Evolutionary conservation across 2,888 invertebrate genomes (phyloP), one percentile per base, ranked within the genome.

Genomic region (Microctonus hyperodae): DNA sequence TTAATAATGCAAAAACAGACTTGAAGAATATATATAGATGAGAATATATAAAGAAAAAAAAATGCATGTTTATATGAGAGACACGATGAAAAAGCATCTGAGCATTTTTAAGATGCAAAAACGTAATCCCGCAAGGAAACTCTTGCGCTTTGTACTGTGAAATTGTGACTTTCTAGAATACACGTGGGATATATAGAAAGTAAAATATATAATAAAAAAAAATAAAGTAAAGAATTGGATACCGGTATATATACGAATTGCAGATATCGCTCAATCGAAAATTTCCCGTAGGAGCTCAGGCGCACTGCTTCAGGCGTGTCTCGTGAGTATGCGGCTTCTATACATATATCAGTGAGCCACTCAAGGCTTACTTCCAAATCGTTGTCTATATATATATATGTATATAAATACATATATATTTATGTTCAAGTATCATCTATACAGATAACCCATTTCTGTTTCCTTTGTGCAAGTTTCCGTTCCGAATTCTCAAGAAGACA

Each of bases 241-340:
- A 33, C 11, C 13, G 31, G 58, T 50, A 55, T 55, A 50, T 31
- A 22, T 48, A 22, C 28, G 59, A 65, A 63, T 40, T 59, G 58
- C 53, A 70, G 70, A 73, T 76, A 73, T 71, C 70, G 67, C 55
- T 53, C 59, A 70, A 73, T 72, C 72, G 71, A 73, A 73, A 75
- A 74, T 74, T 76, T 75, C 73, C 74, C 72, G 70, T 60, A 69
- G 73, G 73, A 74, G 61, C 62, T 55, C 50, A 44, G 33, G 35
- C 58, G 23, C 57, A 28, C 35, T 59, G 55, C 37, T 55, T 11
- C 23, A 48, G 56, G 55, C 59, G 35, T 63, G 59, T 68, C 60
- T 64, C 64, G 51, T 63, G 50, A 62, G 53, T 35, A 35, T 20
- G 62, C 23, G 23, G 62, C 33, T 51, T 53, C 25, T 16, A 37